Conservation (phyloP, 2,888 invertebrate species). For the Drosophila diplacantha region DNA sequence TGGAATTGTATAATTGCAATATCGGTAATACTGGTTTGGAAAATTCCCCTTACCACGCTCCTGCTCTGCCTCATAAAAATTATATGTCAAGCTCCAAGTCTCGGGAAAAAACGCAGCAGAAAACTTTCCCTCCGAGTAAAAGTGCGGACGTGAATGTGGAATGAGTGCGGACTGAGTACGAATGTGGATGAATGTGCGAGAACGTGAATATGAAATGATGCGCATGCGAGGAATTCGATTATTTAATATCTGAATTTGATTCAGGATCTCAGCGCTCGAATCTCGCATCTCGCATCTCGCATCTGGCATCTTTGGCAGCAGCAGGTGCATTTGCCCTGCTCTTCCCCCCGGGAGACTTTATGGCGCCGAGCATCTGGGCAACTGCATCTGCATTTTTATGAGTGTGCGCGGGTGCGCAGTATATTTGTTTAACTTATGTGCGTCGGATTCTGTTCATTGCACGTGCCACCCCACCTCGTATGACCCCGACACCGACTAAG, state of each 20-base stretch:
- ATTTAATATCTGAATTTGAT: conserved; percentile 34
- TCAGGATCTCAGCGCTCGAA: conserved; percentile 7
- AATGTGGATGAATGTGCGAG: conserved; percentile 15
- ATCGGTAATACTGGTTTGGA: not conserved
- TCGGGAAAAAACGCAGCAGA: conserved; percentile 41
- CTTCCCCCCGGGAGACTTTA: conserved; percentile 4
- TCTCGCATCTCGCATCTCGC: conserved; percentile 1
- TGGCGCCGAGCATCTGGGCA: conserved; percentile 13
- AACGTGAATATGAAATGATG: conserved; percentile 34
- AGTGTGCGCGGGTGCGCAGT: conserved; percentile 7
- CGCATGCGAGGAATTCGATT: conserved; percentile 31
- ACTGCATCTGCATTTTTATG: conserved; percentile 23
- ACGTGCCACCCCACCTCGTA: conserved; percentile 4
- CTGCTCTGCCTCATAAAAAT: conserved; percentile 53
- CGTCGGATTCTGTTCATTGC: conserved; percentile 24
- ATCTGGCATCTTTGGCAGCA: conserved; percentile 17
- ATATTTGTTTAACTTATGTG: conserved; percentile 36
- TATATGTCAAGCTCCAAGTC: conserved; percentile 68
- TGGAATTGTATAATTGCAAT: not conserved
- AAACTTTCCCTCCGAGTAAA: not conserved
- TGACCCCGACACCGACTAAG: conserved; percentile 23
- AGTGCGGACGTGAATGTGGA: conserved; percentile 31
- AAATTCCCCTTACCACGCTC: not conserved
- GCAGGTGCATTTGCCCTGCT: conserved; percentile 12
- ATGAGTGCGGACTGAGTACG: conserved; percentile 14